Base-by-base conservation (phyloP, 2,888 invertebrate species). In the Gasteruption jaculator region DNA sequence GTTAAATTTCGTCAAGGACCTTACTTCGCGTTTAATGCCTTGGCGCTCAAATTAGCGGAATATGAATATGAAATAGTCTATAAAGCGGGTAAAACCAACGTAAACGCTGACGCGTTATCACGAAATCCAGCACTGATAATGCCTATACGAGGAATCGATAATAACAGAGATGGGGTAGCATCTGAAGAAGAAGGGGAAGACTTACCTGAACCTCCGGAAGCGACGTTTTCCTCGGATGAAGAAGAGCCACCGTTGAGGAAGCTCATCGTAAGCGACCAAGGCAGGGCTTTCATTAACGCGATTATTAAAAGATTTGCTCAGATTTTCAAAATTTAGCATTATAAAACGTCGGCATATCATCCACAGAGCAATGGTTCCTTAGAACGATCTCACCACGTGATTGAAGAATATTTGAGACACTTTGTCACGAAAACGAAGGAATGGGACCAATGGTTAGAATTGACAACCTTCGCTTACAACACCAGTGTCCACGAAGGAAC, bases 201-300 rank as follows among this genome's bases (percentile, higher is more conserved):
- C n/a, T n/a, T n/a, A n/a, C n/a, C n/a, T n/a, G n/a, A n/a, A n/a
- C n/a, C n/a, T n/a, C n/a, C n/a, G n/a, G n/a, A n/a, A n/a, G n/a
- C n/a, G n/a, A n/a, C n/a, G n/a, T n/a, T n/a, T n/a, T n/a, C n/a
- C n/a, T n/a, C n/a, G n/a, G n/a, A n/a, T n/a, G n/a, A n/a, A n/a
- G n/a, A n/a, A n/a, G n/a, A n/a, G n/a, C n/a, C n/a, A n/a, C n/a
- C n/a, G n/a, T n/a, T n/a, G n/a, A n/a, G n/a, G n/a, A n/a, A n/a
- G n/a, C n/a, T n/a, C n/a, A n/a, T 53, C 1, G 24, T 51, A 3
- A 46, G 48, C 0, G 46, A 53, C 12, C 44, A 46, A 33, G 46
- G 50, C 1, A 18, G 44, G 5, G 32, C 42, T 11, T 48, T 50
- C 21, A 14, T 34, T 1, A 40, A 41, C 6, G 20, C 22, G 1